These are phyloP conservation scores for Malthinus flaveolus DNA, from an alignment of 2,888 invertebrate species.

Conservation along the genomic window DNA sequence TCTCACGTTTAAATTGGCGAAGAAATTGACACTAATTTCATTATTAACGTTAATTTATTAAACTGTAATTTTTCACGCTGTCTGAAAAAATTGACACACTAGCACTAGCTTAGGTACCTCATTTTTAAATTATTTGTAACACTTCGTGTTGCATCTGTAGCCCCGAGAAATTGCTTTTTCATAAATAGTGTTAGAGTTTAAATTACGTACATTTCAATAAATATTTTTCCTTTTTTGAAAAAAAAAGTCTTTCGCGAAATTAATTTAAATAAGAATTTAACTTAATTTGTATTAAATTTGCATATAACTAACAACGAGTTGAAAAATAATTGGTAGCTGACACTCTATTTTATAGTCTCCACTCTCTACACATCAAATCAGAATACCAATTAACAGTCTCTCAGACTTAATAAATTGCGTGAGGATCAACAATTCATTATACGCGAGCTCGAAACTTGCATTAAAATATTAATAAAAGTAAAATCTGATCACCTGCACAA, in stretches of 20 bases:
- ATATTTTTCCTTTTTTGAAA: not conserved
- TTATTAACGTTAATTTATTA: no score
- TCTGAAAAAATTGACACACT: no score
- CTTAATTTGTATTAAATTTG: not conserved
- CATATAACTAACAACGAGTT: conserved; percentile 1
- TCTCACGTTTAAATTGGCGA: no score
- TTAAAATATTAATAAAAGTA: conserved; percentile 4
- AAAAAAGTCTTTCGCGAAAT: not conserved
- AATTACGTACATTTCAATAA: no score
- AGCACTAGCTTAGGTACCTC: no score
- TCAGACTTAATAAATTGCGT: conserved; percentile 2
- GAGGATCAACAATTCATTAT: conserved; percentile 5
- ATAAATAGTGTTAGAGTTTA: no score
- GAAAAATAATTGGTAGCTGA: conserved; percentile 7
- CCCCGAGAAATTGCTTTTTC: no score
- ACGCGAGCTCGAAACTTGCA: not conserved
- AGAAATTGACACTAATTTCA: no score
- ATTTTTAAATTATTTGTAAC: no score
- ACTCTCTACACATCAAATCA: conserved; percentile 1
- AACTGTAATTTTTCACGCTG: no score
- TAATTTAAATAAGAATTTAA: not conserved
- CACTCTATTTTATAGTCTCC: not conserved
- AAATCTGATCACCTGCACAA: not conserved
- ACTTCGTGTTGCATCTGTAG: no score
- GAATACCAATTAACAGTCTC: conserved; percentile 1